Percentiles rank a stretch among this genome's conserved stretches.
phyloP scores from a whole-genome alignment of 2,797 vertebrate species.

The Loriculus beryllinus region DNA sequence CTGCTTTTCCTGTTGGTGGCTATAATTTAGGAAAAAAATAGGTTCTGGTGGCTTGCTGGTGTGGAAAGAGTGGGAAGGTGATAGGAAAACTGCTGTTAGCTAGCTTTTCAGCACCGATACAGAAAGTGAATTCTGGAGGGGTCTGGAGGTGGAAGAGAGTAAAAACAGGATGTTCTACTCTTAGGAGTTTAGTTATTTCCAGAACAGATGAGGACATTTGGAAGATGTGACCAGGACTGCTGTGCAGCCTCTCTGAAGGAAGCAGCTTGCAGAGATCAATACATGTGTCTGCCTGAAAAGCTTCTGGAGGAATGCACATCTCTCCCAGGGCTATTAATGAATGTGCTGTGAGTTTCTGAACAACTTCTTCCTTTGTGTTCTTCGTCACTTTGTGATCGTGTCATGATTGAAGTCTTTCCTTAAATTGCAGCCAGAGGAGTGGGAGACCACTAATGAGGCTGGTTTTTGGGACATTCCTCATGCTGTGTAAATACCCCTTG shows the following conservation, averaged over 20 bases:
- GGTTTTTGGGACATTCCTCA: neutral
- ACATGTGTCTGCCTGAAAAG: neutral
- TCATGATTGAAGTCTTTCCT: neutral
- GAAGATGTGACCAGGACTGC: neutral
- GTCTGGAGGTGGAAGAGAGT: neutral
- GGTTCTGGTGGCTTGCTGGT: neutral
- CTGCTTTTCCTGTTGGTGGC: neutral
- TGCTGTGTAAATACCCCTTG: neutral
- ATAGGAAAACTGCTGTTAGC: slow-evolving; percentile 1
- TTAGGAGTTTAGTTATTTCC: neutral
- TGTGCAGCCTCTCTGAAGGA: neutral
- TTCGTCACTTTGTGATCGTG: neutral
- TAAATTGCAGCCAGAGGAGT: neutral
- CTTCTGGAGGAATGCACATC: neutral
- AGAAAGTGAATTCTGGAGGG: neutral
- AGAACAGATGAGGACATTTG: rapidly evolving
- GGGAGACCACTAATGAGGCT: neutral
- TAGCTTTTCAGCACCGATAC: neutral
- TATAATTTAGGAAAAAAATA: neutral
- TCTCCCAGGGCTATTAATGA: neutral
- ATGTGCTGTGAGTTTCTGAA: neutral
- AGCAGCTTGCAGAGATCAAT: neutral
- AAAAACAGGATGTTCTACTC: neutral
- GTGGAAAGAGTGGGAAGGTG: slow-evolving; percentile 28
- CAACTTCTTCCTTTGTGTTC: neutral